Conservation (phyloP, 2,113 vertebrate species). For the Daubentonia madagascariensis region DNA sequence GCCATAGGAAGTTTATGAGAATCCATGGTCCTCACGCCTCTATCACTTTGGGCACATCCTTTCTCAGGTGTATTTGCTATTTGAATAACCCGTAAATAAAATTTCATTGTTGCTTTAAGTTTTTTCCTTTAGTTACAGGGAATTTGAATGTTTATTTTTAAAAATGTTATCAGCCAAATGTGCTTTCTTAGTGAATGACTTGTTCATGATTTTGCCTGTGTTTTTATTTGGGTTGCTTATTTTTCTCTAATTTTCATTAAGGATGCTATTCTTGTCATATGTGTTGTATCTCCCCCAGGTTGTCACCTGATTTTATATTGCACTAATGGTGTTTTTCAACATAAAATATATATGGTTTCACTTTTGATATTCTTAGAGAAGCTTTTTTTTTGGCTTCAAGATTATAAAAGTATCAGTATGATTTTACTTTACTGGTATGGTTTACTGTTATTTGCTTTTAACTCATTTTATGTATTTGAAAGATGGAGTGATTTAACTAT, state of each 20-base stretch:
- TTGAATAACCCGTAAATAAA: background rate
- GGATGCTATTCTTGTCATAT: accelerated
- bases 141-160: background rate
- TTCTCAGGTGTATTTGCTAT: background rate
- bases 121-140: background rate
- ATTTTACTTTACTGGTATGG: background rate
- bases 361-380: background rate
- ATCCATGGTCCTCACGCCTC: accelerated
- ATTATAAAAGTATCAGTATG: background rate
- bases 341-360: background rate
- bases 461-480: background rate
- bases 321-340: background rate
- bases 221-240: background rate
- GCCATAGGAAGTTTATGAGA: background rate
- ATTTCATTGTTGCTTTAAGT: background rate
- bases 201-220: background rate
- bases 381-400: background rate
- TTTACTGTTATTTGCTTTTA: background rate
- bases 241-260: background rate
- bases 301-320: background rate
- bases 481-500: background rate
- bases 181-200: background rate
- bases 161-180: background rate
- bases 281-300: accelerated
- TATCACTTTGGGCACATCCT: accelerated